These are phyloP conservation scores for Helleia helle DNA, from an alignment of 2,888 invertebrate species.

Conservation along the genomic window DNA sequence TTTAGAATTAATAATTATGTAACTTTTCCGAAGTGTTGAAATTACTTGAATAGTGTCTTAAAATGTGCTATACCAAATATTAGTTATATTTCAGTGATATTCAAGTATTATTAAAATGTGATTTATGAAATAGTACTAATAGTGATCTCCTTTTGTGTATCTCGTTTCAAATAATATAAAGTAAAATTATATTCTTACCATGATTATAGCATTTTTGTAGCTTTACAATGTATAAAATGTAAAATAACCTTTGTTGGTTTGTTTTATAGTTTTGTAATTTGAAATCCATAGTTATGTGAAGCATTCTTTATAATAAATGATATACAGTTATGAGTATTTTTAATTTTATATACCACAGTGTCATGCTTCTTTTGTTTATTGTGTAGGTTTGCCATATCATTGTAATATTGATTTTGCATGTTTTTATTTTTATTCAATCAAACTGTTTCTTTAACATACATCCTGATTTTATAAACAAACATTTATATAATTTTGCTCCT, in stretches of 20 bases:
- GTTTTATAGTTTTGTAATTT: slow-evolving; percentile 53
- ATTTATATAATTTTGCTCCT: background rate
- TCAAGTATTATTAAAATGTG: slow-evolving; percentile 30
- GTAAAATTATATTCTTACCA: slow-evolving; percentile 21
- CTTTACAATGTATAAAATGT: slow-evolving; percentile 28
- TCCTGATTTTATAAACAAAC: background rate
- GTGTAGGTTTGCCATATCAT: slow-evolving; percentile 71
- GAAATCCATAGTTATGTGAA: slow-evolving; percentile 54
- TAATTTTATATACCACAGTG: slow-evolving; percentile 43
- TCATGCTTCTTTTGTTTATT: slow-evolving; percentile 47
- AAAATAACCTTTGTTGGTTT: slow-evolving; percentile 23
- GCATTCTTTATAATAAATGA: slow-evolving; percentile 69
- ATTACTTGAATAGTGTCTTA: background rate
- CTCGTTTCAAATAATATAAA: slow-evolving; percentile 25
- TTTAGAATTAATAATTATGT: background rate
- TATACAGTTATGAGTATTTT: slow-evolving; percentile 63
- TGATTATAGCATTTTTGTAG: slow-evolving; percentile 29
- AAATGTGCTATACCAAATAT: slow-evolving; percentile 13
- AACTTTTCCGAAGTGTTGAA: background rate
- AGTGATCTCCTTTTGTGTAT: slow-evolving; percentile 36
- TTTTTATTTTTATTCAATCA: slow-evolving; percentile 4
- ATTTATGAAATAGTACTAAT: slow-evolving; percentile 20
- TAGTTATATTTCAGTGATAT: slow-evolving; percentile 36
- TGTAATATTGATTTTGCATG: slow-evolving; percentile 25
- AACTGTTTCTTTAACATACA: background rate